Conservation (phyloP, 1,140 invertebrate genomes). For the Philotrypesis tridentata region DNA sequence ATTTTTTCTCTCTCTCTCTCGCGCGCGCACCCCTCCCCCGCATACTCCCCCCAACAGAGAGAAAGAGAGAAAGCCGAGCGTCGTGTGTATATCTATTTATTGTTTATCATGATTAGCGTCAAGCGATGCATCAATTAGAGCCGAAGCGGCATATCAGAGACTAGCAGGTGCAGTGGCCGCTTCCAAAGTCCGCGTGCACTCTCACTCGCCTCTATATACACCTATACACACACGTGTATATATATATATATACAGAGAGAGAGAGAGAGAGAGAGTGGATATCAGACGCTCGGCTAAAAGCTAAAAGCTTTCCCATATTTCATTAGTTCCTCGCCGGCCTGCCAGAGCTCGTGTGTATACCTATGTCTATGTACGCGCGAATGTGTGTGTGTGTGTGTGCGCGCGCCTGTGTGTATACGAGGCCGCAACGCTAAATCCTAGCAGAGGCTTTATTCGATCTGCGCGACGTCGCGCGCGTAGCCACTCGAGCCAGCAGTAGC, state of each 20-base stretch:
- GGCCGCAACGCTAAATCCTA: not conserved
- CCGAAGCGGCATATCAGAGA: not conserved
- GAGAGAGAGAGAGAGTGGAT: constrained; percentile 54
- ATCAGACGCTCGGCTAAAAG: constrained; percentile 71
- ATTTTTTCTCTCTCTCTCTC: constrained; percentile 16
- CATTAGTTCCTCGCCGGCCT: constrained; percentile 65
- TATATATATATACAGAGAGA: no score
- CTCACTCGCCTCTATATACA: not conserved
- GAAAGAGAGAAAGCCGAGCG: no score
- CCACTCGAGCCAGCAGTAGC: not conserved
- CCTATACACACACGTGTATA: constrained; percentile 1
- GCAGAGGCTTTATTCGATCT: constrained; percentile 36
- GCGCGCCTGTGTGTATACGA: not conserved
- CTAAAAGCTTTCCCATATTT: constrained; percentile 73
- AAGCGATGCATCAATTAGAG: constrained; percentile 68
- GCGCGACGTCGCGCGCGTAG: constrained; percentile 26
- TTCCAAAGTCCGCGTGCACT: constrained; percentile 37
- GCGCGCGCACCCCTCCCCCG: not conserved
- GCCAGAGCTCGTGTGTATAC: not conserved
- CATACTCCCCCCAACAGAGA: no score
- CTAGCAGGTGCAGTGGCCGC: constrained; percentile 25
- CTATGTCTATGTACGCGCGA: not conserved
- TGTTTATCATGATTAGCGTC: constrained; percentile 67
- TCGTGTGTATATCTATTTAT: constrained; percentile 63
- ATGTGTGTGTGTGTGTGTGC: not conserved